phyloP scores from a whole-genome alignment of 2,888 invertebrate species.

The Orthonychiurus folsomi region DNA sequence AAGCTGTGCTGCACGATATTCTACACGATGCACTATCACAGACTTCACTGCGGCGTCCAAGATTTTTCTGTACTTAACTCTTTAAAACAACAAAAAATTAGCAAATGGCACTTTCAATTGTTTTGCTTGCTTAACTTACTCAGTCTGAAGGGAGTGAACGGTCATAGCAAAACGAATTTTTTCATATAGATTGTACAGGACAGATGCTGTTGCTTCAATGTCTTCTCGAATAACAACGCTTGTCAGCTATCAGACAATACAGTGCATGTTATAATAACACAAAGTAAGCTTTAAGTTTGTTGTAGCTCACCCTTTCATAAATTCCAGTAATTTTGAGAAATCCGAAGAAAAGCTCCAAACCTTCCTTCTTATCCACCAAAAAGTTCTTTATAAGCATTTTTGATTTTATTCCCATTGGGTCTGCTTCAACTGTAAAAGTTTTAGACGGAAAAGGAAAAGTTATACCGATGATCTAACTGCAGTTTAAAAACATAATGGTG shows the following conservation, averaged over 20 bases:
- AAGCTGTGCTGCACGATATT: slow-evolving; percentile 35
- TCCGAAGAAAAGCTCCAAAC: slow-evolving; percentile 62
- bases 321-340: slow-evolving; percentile 50
- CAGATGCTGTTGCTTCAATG: slow-evolving; percentile 50
- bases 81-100: slow-evolving; percentile 14
- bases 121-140: slow-evolving; percentile 48
- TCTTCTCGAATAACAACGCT: slow-evolving; percentile 48
- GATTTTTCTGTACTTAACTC: slow-evolving; percentile 41
- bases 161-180: slow-evolving; percentile 66
- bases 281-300: too few species aligned
- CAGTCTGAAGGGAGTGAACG: slow-evolving; percentile 56
- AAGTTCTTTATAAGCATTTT: slow-evolving; percentile 65
- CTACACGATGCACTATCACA: slow-evolving; percentile 45
- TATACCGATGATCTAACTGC: neutral
- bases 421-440: slow-evolving; percentile 13
- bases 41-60: slow-evolving; percentile 53
- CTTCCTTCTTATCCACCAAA: slow-evolving; percentile 76
- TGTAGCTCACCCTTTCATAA: slow-evolving; percentile 23
- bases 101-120: too few species aligned
- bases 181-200: slow-evolving; percentile 67
- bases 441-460: too few species aligned
- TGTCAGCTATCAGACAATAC: slow-evolving; percentile 43
- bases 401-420: slow-evolving; percentile 33
- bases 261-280: neutral
- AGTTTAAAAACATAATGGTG: neutral